Base-by-base conservation (phyloP, 2,113 vertebrate genomes). In the Thryonomys swinderianus region DNA sequence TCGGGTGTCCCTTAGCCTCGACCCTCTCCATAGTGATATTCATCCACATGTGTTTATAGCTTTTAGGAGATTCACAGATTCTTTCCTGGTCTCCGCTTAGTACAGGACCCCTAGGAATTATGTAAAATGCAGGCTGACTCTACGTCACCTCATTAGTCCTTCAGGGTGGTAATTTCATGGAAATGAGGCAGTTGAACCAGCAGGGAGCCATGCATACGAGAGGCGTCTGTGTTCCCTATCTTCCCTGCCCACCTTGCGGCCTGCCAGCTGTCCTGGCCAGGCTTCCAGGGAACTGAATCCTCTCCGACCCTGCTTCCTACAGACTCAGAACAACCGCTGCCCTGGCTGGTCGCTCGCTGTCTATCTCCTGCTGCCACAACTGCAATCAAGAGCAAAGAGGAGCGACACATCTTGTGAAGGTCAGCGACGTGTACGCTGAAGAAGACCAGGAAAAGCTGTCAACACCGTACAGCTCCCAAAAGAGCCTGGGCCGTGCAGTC, bases 51-150 rank as follows among this genome's bases (percentile, higher is more conserved):
- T 53, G n/a, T 51, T 86, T 73, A 85, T n/a, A 96, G 82, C 87
- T 92, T 67, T 93, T 87, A 53, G 93, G 84, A 90, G 84, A 93
- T 40, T 89, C 27, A 84, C 40, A 3, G 74, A 37, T 67, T 89
- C 51, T 64, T 32, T 87, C 30, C 25, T 45, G 66, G 85, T 48
- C 64, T 91, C 71, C 30, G 73, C 81, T 93, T 74, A 71, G 67
- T 82, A 37, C 34, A n/a, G 20, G 82, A 48, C 90, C 96, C 73
- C 57, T 87, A 62, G 83, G 73, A 93, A 95, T 97, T 95, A 92
- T 82, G 95, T 85, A 97, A 97, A 98, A 96, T 92, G 81, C 89
- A 7, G 30, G 74, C 69, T 92, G 81, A 86, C 90, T 85, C 76
- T 57, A 32, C 62, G 91, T 78, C 78, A 88, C 82, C 76, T 93